Evolutionary conservation across 1,140 invertebrate species (phyloP).

Genomic region (Ruditapes philippinarum): DNA sequence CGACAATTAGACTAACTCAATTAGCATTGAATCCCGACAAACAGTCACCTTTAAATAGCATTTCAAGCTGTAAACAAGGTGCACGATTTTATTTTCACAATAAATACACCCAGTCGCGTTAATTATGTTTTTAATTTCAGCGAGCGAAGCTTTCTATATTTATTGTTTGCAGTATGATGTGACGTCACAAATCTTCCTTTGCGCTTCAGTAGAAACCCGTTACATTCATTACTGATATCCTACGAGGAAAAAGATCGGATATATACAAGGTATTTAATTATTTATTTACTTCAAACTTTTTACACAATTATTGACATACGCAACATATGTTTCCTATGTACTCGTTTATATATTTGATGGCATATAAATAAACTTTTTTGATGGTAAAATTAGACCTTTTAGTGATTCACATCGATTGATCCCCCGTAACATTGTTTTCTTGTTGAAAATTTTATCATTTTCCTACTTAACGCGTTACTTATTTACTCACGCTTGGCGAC

Average conservation of each 20-base stretch:
- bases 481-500: background rate
- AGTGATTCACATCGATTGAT: constrained; percentile 17
- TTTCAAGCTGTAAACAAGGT: too few species aligned
- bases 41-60: too few species aligned
- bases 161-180: constrained; percentile 40
- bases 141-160: constrained; percentile 37
- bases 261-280: constrained; percentile 42
- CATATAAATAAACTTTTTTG: constrained; percentile 27
- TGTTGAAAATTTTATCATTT: constrained; percentile 45
- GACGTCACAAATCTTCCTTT: constrained; percentile 49
- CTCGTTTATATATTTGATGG: background rate
- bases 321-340: background rate
- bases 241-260: constrained; percentile 33
- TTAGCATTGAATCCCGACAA: too few species aligned
- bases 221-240: constrained; percentile 47
- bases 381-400: constrained; percentile 24
- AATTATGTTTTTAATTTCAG: background rate
- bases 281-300: constrained; percentile 20
- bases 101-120: background rate
- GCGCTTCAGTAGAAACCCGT: constrained; percentile 49
- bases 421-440: constrained; percentile 31
- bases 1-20: too few species aligned
- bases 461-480: constrained; percentile 6
- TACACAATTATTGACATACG: background rate
- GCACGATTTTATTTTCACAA: background rate